These are phyloP conservation scores for Eolophus roseicapilla DNA, from an alignment of 2,113 vertebrate genomes.

Conservation along the genomic window DNA sequence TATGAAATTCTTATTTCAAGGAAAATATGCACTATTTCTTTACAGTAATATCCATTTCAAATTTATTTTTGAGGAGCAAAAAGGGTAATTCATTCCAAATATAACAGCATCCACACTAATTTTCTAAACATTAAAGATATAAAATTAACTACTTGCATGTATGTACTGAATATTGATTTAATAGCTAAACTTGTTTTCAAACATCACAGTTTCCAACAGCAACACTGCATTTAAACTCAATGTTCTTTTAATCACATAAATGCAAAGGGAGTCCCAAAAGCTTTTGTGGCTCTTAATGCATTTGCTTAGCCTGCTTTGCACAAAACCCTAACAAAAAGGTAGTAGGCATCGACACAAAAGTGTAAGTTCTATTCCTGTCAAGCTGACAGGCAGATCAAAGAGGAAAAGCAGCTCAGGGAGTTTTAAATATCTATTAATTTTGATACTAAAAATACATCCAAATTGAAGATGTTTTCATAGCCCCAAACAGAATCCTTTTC, in stretches of 20 bases:
- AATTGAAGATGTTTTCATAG: conserved; percentile 23
- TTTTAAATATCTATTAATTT: conserved; percentile 59
- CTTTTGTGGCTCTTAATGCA: conserved; percentile 44
- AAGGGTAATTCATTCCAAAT: neutral
- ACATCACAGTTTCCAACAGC: conserved; percentile 43
- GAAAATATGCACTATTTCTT: neutral
- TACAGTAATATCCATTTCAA: neutral
- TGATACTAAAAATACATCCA: conserved; percentile 24
- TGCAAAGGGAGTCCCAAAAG: conserved; percentile 58
- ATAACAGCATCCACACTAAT: neutral
- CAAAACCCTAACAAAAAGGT: conserved; percentile 3
- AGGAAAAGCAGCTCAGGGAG: conserved; percentile 9
- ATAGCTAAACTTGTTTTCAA: conserved; percentile 31
- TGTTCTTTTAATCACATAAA: conserved; percentile 62
- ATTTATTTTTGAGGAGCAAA: neutral
- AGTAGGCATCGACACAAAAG: conserved; percentile 22
- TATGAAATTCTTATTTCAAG: neutral
- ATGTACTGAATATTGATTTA: conserved; percentile 3
- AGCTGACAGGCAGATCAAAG: conserved; percentile 45
- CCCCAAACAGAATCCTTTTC: neutral
- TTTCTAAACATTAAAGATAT: neutral
- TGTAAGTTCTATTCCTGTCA: conserved; percentile 44
- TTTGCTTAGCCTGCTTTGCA: conserved; percentile 30
- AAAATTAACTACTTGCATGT: neutral
- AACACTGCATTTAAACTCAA: conserved; percentile 50